A percentile compares a stretch with the other conserved stretches of the same genome.
These are phyloP conservation scores for Aspiorhynchus laticeps DNA, from an alignment of 2,113 vertebrate species.

Conservation along the genomic window DNA sequence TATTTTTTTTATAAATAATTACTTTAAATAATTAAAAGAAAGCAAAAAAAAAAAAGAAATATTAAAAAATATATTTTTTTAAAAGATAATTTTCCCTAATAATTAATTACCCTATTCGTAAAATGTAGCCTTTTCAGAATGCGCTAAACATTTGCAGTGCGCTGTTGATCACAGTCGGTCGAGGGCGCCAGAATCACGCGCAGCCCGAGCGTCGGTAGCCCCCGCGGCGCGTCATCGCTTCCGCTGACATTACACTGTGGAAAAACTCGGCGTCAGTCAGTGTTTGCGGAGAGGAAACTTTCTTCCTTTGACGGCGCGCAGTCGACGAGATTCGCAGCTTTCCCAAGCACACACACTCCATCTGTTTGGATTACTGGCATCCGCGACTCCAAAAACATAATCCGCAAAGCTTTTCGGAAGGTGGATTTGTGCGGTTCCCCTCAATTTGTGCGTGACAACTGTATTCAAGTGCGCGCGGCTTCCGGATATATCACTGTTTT, in stretches of 20 bases:
- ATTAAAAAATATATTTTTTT: too few species aligned
- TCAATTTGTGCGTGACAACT: constrained; percentile 55
- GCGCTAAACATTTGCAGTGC: too few species aligned
- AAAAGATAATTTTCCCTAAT: too few species aligned
- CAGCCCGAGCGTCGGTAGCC: background rate
- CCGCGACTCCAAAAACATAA: background rate
- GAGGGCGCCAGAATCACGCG: constrained; percentile 50
- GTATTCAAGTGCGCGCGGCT: constrained; percentile 61
- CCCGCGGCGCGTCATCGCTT: constrained; percentile 72
- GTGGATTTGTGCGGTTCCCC: constrained; percentile 43
- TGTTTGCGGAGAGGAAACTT: constrained; percentile 66
- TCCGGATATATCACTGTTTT: constrained; percentile 64
- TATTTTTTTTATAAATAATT: too few species aligned
- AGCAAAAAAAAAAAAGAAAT: too few species aligned
- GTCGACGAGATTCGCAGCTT: background rate
- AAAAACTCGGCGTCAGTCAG: constrained; percentile 51
- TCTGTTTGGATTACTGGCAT: constrained; percentile 63
- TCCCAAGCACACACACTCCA: background rate
- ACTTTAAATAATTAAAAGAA: too few species aligned
- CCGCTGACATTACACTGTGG: constrained; percentile 71
- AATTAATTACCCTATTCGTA: too few species aligned
- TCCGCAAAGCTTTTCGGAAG: constrained; percentile 29
- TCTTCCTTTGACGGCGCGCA: constrained; percentile 52
- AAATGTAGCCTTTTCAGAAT: too few species aligned
- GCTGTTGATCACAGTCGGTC: background rate